phyloP scores from a whole-genome alignment of 1,140 invertebrate species.

The Dreissena polymorpha region DNA sequence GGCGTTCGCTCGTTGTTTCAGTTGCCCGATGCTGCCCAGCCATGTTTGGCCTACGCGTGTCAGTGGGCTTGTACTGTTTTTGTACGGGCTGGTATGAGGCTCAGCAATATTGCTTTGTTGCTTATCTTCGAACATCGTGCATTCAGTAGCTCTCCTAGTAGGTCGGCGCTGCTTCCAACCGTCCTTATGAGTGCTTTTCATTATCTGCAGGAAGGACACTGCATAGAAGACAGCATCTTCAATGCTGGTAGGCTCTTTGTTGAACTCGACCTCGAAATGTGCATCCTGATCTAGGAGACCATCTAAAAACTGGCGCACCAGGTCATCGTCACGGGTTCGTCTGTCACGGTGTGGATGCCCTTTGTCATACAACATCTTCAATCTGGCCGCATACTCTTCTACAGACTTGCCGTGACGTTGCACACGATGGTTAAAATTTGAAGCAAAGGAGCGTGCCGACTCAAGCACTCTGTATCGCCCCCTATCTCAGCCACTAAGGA shows the following conservation, averaged over 20 bases:
- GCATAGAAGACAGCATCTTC: constrained; percentile 39
- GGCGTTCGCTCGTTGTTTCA: not conserved
- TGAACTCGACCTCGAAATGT: constrained; percentile 23
- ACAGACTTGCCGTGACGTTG: constrained; percentile 9
- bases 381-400: constrained; percentile 27
- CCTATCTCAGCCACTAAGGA: constrained; percentile 3
- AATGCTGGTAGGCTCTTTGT: constrained; percentile 20
- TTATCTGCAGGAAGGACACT: constrained; percentile 17
- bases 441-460: constrained; percentile 21
- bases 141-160: constrained; percentile 1
- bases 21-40: not conserved
- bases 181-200: not conserved
- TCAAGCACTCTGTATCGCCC: constrained; percentile 21
- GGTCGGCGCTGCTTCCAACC: not conserved
- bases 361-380: constrained; percentile 37
- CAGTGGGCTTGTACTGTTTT: not conserved
- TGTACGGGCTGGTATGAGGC: not conserved
- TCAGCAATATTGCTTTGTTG: not conserved
- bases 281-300: constrained; percentile 16
- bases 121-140: not conserved
- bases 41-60: not conserved
- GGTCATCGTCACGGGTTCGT: constrained; percentile 9
- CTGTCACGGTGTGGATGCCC: constrained; percentile 14
- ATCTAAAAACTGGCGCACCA: constrained; percentile 31
- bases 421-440: constrained; percentile 20